Evolutionary conservation across 2,113 vertebrate genomes (phyloP).

Genomic region (Oreocharis arfaki): DNA sequence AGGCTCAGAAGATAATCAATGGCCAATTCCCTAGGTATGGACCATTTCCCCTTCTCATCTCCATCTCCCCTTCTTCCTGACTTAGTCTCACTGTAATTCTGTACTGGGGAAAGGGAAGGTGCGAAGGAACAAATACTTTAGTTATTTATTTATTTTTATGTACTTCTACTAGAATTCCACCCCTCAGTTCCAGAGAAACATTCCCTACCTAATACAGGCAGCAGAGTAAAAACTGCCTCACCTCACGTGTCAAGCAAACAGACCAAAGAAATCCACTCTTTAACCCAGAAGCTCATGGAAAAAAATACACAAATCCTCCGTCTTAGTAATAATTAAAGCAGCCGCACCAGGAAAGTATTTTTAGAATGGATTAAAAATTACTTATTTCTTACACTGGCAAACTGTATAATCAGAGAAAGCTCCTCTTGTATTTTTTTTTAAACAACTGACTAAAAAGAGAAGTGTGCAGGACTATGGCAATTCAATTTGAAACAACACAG

Average conservation of each 20-base stretch:
- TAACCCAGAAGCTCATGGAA: neutral
- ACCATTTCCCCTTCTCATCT: neutral
- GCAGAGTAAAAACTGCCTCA: neutral
- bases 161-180: neutral
- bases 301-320: neutral
- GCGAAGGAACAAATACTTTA: neutral
- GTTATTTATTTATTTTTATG: neutral
- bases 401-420: neutral
- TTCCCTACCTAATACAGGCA: neutral
- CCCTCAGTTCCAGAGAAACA: neutral
- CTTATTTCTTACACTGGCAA: neutral
- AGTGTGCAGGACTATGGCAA: neutral
- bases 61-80: neutral
- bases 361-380: constrained; percentile 24
- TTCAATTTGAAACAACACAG: neutral
- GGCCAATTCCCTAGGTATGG: neutral
- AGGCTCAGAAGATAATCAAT: neutral
- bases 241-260: neutral
- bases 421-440: neutral
- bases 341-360: neutral
- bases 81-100: neutral
- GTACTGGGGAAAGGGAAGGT: neutral
- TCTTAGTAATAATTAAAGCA: constrained; percentile 10
- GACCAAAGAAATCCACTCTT: neutral
- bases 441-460: neutral